Percentiles rank a stretch among this genome's conserved stretches.
phyloP scores from a whole-genome alignment of 2,113 vertebrate genomes.

The Hydrolagus affinis region DNA sequence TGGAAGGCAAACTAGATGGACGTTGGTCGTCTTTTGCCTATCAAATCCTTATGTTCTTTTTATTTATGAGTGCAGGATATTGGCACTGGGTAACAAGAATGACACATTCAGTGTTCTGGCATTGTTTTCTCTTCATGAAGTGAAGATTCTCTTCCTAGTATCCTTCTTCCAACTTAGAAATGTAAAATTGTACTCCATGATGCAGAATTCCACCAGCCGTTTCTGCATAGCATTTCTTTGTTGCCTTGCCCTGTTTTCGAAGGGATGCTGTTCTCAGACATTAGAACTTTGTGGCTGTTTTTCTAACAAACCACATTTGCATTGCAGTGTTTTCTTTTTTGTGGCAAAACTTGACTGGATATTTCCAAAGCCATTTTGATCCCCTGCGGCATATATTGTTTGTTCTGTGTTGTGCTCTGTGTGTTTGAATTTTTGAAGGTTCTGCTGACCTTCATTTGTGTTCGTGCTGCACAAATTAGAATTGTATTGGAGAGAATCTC shows the following conservation, averaged over 20 bases:
- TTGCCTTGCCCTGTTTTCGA: neutral
- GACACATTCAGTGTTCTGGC: neutral
- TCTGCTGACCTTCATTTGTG: no score
- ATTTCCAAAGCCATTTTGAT: no score
- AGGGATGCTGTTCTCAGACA: neutral
- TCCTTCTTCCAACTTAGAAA: neutral
- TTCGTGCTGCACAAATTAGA: no score
- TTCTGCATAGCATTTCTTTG: neutral
- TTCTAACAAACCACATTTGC: no score
- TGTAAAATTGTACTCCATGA: neutral
- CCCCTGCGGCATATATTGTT: no score
- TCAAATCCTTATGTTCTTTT: no score
- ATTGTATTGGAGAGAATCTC: no score
- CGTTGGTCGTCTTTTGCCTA: neutral
- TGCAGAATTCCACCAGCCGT: neutral
- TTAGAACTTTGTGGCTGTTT: neutral
- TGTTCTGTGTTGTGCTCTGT: no score
- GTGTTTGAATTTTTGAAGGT: no score
- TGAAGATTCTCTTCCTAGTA: neutral
- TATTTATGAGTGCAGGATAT: neutral
- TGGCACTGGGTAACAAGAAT: neutral
- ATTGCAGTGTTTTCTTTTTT: no score
- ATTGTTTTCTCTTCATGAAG: neutral
- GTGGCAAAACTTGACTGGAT: no score
- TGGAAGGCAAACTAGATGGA: neutral